Percentiles rank a stretch among this genome's conserved stretches.
These are phyloP conservation scores for Orcinus orca DNA, from an alignment of 2,113 vertebrate species.

Conservation along the genomic window DNA sequence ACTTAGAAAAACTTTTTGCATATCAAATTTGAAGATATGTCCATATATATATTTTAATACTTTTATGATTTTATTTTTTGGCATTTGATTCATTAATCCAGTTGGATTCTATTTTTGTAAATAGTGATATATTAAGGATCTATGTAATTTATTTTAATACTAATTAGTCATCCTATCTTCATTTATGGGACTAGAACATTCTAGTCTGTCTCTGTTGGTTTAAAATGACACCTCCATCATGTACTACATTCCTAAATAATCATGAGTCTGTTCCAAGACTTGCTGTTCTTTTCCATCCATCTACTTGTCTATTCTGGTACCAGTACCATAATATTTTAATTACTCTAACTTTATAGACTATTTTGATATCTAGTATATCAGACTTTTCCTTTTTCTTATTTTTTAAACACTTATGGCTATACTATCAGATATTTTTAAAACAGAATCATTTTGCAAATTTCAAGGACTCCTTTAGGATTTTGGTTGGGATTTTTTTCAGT, in stretches of 20 bases:
- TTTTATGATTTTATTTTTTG: background rate
- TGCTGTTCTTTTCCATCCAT: background rate
- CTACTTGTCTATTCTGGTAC: no score
- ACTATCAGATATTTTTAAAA: background rate
- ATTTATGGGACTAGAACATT: background rate
- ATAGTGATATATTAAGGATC: background rate
- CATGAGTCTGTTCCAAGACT: background rate
- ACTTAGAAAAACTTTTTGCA: background rate
- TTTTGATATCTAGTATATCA: background rate
- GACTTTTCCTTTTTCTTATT: background rate
- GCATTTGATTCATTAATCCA: background rate
- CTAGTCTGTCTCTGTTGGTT: background rate
- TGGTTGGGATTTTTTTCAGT: background rate
- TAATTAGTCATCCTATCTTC: no score
- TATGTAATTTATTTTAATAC: background rate
- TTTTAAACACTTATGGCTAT: background rate
- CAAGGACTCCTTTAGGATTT: background rate
- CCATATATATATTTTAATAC: background rate
- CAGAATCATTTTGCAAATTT: background rate
- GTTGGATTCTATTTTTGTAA: conserved; percentile 15
- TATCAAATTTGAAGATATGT: background rate
- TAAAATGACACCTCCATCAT: background rate
- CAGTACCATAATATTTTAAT: no score
- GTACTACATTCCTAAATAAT: background rate
- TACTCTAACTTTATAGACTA: background rate